Conservation (phyloP, 2,888 invertebrate genomes). For the Fabriciana adippe region DNA sequence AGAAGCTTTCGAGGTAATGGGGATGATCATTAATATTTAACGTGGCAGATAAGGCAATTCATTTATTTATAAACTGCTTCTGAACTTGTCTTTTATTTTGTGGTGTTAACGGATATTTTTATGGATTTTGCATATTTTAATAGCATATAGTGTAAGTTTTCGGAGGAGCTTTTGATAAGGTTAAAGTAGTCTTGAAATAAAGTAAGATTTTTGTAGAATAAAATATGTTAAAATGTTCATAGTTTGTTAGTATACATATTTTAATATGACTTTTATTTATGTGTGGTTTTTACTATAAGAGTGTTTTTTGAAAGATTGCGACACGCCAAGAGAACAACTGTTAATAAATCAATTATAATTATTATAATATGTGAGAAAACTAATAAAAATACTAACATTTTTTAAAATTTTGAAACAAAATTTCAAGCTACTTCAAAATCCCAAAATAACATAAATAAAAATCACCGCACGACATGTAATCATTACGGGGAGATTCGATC, state of each 20-base stretch:
- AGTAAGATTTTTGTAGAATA: too few species aligned
- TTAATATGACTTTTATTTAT: too few species aligned
- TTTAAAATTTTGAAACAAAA: too few species aligned
- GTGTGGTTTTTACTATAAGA: too few species aligned
- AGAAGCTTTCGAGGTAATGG: slow-evolving; percentile 59
- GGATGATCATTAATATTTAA: slow-evolving; percentile 63
- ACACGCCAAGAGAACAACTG: too few species aligned
- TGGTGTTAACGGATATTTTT: slow-evolving; percentile 25
- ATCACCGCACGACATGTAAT: slow-evolving; percentile 25
- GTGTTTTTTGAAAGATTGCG: too few species aligned
- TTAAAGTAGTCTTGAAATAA: background rate
- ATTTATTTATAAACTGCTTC: slow-evolving; percentile 45
- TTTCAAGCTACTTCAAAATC: too few species aligned
- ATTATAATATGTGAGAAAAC: too few species aligned
- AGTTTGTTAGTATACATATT: too few species aligned
- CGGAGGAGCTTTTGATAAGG: background rate
- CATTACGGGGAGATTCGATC: slow-evolving; percentile 39
- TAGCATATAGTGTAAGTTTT: background rate
- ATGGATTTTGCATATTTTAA: slow-evolving; percentile 25
- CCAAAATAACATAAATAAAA: slow-evolving; percentile 27
- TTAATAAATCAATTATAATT: too few species aligned
- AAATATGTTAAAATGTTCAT: too few species aligned
- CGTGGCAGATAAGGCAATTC: slow-evolving; percentile 51
- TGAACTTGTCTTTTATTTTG: slow-evolving; percentile 21
- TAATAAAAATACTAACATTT: too few species aligned